Conservation (phyloP, 2,113 vertebrate genomes). For the Phalacrocorax pelagicus region DNA sequence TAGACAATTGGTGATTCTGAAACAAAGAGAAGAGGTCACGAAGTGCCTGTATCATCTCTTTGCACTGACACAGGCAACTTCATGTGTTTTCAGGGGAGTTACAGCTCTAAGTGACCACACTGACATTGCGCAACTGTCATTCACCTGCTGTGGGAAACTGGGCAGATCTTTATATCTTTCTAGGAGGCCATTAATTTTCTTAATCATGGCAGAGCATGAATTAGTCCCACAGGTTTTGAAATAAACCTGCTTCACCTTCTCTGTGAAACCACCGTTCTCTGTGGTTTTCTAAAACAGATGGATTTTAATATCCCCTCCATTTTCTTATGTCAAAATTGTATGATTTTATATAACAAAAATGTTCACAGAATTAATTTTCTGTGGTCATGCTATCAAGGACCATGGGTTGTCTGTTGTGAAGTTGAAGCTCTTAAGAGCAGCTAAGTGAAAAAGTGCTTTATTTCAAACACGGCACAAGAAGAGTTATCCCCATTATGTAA, state of each 20-base stretch:
- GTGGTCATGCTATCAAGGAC: neutral
- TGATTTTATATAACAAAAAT: neutral
- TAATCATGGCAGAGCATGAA: neutral
- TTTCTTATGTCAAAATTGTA: neutral
- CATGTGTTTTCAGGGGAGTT: neutral
- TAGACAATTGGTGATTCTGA: slow-evolving; percentile 6
- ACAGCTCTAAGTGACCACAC: neutral
- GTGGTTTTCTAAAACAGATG: neutral
- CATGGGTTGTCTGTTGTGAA: neutral
- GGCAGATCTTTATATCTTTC: neutral
- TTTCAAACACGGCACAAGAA: neutral
- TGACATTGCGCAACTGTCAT: neutral
- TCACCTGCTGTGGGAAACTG: neutral
- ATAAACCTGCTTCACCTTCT: neutral
- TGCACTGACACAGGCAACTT: neutral
- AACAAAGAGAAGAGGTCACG: neutral
- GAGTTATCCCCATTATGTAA: neutral
- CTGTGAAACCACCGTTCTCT: neutral
- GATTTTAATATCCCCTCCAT: neutral
- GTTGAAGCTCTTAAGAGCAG: neutral
- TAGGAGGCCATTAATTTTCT: neutral
- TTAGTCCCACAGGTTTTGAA: neutral
- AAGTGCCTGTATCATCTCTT: neutral
- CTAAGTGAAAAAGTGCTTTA: neutral
- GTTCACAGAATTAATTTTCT: neutral